Base-by-base conservation (phyloP, 2,888 invertebrate species). In the Hirtodrosophila confusa region DNA sequence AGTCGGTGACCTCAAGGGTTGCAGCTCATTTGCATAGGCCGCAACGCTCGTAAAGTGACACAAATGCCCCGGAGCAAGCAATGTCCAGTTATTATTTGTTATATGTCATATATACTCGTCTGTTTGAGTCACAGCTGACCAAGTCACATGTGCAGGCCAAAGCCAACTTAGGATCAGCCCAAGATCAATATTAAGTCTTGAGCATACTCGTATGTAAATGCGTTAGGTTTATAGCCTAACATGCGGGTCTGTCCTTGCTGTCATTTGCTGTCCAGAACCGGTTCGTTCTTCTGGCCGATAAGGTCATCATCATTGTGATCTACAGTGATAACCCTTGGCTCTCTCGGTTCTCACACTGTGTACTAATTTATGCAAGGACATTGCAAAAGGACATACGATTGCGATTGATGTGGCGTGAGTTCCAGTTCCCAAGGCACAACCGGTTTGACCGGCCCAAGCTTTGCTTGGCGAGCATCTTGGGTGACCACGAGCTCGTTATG, bases 301-400 rank as follows among this genome's bases (percentile, higher is more conserved):
- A 87, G 82, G 87, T 82, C 86, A 84, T 72, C 86, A 63, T 44
- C 63, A 49, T 43, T 53, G 39, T 45, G 43, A 53, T 68, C 56
- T 17, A 33, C 62, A 51, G 44, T 60, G 67, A 78, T 72, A 78
- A 78, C 80, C 84, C 84, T 82, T 79, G 79, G 67, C 65, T 72
- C 77, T 53, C 69, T 49, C 24, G 72, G 75, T 88, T 87, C 86
- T 78, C 86, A 86, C 86, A 86, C 86, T 69, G 47, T 61, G 50
- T 55, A 57, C 45, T 84, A 89, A 90, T 88, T 77, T 89, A 89
- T 89, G 90, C 87, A 88, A 89, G 90, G 89, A 90, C 89, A 90
- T 86, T 89, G 89, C 90, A 77, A 89, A 89, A 89, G 89, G 89
- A 89, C 89, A 89, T 82, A 27, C 6, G 62, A 56, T 60, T 69